Conservation (phyloP, 2,797 vertebrate genomes). For the Anguilla obscura region DNA sequence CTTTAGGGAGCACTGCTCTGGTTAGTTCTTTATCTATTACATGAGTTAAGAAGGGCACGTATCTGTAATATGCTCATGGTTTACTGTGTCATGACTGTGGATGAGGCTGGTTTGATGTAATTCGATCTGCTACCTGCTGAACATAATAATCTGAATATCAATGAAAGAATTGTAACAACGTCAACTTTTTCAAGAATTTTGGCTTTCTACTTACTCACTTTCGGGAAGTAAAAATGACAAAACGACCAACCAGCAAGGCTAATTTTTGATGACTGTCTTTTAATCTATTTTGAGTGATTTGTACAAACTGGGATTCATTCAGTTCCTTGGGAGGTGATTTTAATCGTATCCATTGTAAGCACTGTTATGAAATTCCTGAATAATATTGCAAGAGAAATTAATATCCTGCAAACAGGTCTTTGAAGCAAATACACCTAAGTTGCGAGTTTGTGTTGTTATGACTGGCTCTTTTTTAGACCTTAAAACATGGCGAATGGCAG, state of each 20-base stretch:
- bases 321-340: not conserved
- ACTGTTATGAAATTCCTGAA: not conserved
- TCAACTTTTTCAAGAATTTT: not conserved
- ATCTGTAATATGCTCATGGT: not conserved
- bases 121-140: not conserved
- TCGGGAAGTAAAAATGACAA: not conserved
- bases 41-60: not conserved
- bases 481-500: not conserved
- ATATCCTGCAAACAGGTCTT: not conserved
- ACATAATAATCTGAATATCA: not conserved
- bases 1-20: not conserved
- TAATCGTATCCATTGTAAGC: not conserved
- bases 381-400: not conserved
- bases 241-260: not conserved
- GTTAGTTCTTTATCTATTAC: not conserved
- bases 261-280: not conserved
- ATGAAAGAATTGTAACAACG: not conserved
- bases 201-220: not conserved
- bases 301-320: not conserved
- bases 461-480: not conserved
- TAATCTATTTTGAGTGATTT: not conserved
- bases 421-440: too few species aligned
- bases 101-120: not conserved
- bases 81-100: not conserved
- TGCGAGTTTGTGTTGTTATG: not conserved